Conservation (phyloP, 1,140 invertebrate species). For the Drosophila truncata region DNA sequence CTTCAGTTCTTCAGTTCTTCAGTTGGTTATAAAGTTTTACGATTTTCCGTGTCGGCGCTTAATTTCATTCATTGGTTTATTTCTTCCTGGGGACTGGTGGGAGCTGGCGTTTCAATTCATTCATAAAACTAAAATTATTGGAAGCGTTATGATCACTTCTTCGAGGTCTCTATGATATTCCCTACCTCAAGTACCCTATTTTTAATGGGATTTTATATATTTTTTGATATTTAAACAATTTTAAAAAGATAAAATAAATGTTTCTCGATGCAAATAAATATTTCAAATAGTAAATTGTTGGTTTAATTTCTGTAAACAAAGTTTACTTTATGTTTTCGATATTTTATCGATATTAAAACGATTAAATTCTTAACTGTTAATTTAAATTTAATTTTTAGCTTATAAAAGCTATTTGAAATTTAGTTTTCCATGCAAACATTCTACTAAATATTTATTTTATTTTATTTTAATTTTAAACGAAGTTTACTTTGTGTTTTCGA, state of each 20-base stretch:
- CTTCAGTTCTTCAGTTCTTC: not conserved
- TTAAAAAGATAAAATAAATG: not conserved
- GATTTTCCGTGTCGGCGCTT: slow-evolving; percentile 9
- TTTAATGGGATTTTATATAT: not conserved
- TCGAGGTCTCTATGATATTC: not conserved
- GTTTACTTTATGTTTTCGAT: not conserved
- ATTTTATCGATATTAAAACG: not conserved
- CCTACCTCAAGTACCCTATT: not conserved
- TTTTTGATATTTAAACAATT: not conserved
- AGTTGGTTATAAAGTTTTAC: slow-evolving; percentile 2
- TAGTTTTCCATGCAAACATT: no score
- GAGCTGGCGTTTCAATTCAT: slow-evolving; percentile 3
- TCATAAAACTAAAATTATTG: slow-evolving; percentile 6
- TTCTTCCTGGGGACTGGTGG: slow-evolving; percentile 23
- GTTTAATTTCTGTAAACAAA: not conserved
- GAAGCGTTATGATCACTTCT: not conserved
- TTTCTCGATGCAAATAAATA: not conserved
- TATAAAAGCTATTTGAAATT: no score
- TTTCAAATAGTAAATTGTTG: not conserved
- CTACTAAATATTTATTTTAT: no score
- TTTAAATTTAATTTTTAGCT: no score
- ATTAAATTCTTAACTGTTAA: no score
- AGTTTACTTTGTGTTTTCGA: not conserved
- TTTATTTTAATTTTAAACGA: not conserved
- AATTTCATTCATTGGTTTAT: slow-evolving; percentile 8